Evolutionary conservation across 2,888 invertebrate genomes (phyloP), one percentile per base, ranked within the genome.

Genomic region (Platycnemis pennipes): DNA sequence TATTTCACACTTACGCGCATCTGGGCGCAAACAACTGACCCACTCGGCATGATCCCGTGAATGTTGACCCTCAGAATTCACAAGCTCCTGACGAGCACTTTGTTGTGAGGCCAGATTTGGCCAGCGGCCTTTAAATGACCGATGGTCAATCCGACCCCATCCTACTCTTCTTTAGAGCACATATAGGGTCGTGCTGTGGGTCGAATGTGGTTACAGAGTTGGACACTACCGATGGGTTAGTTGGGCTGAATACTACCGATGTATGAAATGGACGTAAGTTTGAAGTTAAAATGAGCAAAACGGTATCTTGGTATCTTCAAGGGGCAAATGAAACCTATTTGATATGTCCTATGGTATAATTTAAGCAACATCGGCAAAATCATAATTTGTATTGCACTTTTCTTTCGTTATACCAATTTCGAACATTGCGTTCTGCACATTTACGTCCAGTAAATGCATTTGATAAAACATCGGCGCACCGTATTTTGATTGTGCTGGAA

Each of bases 1-100:
- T 91, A 91, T 91, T 91, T 91, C 91, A 63, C 91, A 69, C 91
- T 91, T 91, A 63, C 91, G 63, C 91, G 42, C 91, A 44, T 63
- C 63, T 63, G 91, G 44, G 26, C 63, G 63, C 91, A 91, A 91
- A 91, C 91, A 91, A 91, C 42, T 37, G 53, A 63, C 69, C 31
- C 69, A 31, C 31, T 37, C 31, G 13, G 56, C 91, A 63, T 91
- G 91, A 91, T 91, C 56, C 91, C 89, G 63, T 44, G 63, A 91
- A 69, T 91, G 91, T 91, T 91, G 91, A 63, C 42, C 91, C 91
- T 63, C 69, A 77, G 69, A 37, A 77, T 77, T 77, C 26, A 77
- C 69, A 31, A 77, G 69, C 31, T 31, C 2, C 37, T 11, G 37
- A 5, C 69, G 69, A 77, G 31, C 31, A 37, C 69, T 77, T 77